These are phyloP conservation scores for Psittacula derbiana DNA, from an alignment of 2,797 vertebrate species.

Conservation along the genomic window DNA sequence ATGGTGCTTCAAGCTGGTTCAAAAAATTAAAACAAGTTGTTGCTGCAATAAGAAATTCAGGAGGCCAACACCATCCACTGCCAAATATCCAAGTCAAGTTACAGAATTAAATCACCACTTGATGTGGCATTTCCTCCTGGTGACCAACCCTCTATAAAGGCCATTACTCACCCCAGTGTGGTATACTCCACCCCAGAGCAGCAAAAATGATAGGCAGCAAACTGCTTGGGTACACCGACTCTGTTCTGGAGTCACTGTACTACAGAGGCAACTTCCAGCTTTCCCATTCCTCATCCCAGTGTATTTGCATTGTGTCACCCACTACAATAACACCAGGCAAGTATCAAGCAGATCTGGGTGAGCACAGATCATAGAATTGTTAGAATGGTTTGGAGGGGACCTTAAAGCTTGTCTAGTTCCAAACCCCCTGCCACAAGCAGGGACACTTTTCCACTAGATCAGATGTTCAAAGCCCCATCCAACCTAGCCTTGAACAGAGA, in stretches of 20 bases:
- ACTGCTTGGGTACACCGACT: neutral
- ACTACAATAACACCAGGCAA: neutral
- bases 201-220: neutral
- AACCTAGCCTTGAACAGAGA: neutral
- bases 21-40: neutral
- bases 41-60: neutral
- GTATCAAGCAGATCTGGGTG: neutral
- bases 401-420: neutral
- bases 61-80: neutral
- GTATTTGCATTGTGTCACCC: accelerated
- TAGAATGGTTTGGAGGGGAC: neutral
- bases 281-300: neutral
- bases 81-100: neutral
- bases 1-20: neutral
- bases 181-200: neutral
- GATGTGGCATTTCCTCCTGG: neutral
- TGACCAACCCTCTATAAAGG: neutral
- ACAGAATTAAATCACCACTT: neutral
- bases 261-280: neutral
- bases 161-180: neutral
- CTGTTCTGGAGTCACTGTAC: neutral
- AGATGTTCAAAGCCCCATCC: neutral
- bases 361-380: neutral
- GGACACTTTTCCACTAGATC: neutral
- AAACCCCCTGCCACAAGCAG: neutral